Percentiles rank a stretch among this genome's conserved stretches.
Conservation (phyloP, 2,888 invertebrate species). For the Mythimna ferrago region DNA sequence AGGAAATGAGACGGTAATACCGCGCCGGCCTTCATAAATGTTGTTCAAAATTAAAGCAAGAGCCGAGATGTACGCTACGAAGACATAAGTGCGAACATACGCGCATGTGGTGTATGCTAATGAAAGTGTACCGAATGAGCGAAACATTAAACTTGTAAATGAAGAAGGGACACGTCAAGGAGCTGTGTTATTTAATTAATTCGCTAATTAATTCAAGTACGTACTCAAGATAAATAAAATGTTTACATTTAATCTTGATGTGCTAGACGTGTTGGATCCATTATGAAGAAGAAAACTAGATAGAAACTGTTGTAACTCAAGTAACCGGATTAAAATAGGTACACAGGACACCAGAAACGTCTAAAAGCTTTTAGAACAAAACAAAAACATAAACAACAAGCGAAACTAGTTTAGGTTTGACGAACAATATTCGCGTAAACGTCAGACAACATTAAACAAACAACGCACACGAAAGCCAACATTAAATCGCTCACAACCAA, state of each 20-base stretch:
- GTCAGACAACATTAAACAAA: constrained; percentile 36
- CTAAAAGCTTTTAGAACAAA: constrained; percentile 27
- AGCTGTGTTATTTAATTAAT: constrained; percentile 40
- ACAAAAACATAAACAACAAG: constrained; percentile 24
- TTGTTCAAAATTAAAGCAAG: constrained; percentile 39
- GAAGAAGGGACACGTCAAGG: constrained; percentile 30
- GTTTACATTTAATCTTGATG: neutral
- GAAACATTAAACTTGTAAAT: constrained; percentile 48
- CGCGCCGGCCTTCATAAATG: constrained; percentile 39
- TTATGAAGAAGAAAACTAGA: neutral
- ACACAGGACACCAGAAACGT: neutral
- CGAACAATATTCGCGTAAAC: constrained; percentile 20
- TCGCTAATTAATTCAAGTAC: constrained; percentile 30
- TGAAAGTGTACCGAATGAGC: constrained; percentile 19
- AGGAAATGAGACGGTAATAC: constrained; percentile 53
- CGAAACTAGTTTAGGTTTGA: constrained; percentile 17
- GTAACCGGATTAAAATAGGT: constrained; percentile 8
- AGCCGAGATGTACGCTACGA: neutral
- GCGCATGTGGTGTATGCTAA: constrained; percentile 26
- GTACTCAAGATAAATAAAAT: constrained; percentile 7
- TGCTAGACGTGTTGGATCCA: neutral
- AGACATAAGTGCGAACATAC: neutral
- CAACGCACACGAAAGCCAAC: constrained; percentile 28
- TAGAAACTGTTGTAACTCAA: neutral
- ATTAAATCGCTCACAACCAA: constrained; percentile 44